Evolutionary conservation across 2,797 vertebrate genomes (phyloP), one percentile per base, ranked within the genome.

Genomic region (Mycteria americana): DNA sequence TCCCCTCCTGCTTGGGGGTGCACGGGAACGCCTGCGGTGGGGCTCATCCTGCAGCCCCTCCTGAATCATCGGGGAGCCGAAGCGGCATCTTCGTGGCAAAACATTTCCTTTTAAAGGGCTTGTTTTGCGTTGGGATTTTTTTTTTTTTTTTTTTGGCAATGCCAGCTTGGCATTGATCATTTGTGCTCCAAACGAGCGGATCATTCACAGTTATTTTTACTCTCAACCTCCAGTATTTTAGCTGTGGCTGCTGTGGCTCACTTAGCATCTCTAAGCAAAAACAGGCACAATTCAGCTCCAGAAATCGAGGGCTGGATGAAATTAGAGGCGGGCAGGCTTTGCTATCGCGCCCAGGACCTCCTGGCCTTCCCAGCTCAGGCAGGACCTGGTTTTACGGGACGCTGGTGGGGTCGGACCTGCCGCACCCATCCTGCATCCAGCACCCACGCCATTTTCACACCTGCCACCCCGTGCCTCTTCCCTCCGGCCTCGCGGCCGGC

Each of bases 31-130:
- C 46, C 5, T 6, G 33, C 8, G 0, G 5, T 0, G 6, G n/a
- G 48, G 59, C 51, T 46, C 72, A 45, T 73, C 74, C 92, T 33
- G 65, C 88, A 64, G 65, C 65, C 53, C 31, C 41, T 90, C n/a
- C 37, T 21, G 56, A 51, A 33, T 68, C 81, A 73, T 11, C 7
- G 0, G 28, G 63, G 63, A 73, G 89, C 65, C 22, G 51, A 51
- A 73, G 69, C 31, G 3, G 50, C 25, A 2, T 69, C 63, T 88
- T 5, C 17, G 73, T 16, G 65, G 62, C 75, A 78, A 67, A 89
- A 75, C 53, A 35, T 54, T 95, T 43, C 76, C 88, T 81, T 91
- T 72, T 28, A 83, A 91, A 96, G 93, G 65, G 51, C 37, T 83
- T 25, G 35, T 25, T 85, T 76, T 83, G 56, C 48, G 31, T 31